Evolutionary conservation across 2,113 vertebrate genomes (phyloP).

Genomic region (Talpa occidentalis): DNA sequence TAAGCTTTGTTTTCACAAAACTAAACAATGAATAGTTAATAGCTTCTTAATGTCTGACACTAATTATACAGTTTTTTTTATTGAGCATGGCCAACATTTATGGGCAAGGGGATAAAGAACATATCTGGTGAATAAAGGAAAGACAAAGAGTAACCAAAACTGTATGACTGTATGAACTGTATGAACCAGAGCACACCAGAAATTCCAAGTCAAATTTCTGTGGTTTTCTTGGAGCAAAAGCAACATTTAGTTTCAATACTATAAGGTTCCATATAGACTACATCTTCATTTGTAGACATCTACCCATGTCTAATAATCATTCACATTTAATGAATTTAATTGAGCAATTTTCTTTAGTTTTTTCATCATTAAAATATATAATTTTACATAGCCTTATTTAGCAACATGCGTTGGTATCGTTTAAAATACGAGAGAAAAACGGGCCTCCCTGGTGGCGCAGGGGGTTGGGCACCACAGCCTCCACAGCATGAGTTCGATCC

Average conservation of each 20-base stretch:
- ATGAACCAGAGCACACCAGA: not conserved
- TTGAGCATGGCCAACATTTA: not conserved
- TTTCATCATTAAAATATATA: not conserved
- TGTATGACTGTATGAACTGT: too few relatives aligned
- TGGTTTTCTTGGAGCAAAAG: not conserved
- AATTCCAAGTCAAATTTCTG: not conserved
- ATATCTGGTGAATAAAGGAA: not conserved
- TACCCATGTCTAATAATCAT: not conserved
- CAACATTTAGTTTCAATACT: not conserved
- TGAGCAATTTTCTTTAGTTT: not conserved
- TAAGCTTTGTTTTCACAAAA: slow-evolving; percentile 1
- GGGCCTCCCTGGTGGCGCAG: too few relatives aligned
- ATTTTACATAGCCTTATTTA: not conserved
- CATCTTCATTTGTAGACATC: not conserved
- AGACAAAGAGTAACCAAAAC: not conserved
- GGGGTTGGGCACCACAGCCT: too few relatives aligned
- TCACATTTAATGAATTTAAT: slow-evolving; percentile 3
- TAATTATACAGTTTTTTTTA: not conserved
- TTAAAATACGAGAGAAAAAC: not conserved
- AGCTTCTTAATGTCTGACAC: not conserved
- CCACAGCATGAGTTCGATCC: too few relatives aligned
- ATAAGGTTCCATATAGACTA: not conserved
- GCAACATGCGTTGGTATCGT: not conserved
- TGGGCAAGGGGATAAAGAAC: rapidly evolving
- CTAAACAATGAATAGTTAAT: not conserved